Base-by-base conservation (phyloP, 2,113 vertebrate genomes). In the Oreochromis spilurus region DNA sequence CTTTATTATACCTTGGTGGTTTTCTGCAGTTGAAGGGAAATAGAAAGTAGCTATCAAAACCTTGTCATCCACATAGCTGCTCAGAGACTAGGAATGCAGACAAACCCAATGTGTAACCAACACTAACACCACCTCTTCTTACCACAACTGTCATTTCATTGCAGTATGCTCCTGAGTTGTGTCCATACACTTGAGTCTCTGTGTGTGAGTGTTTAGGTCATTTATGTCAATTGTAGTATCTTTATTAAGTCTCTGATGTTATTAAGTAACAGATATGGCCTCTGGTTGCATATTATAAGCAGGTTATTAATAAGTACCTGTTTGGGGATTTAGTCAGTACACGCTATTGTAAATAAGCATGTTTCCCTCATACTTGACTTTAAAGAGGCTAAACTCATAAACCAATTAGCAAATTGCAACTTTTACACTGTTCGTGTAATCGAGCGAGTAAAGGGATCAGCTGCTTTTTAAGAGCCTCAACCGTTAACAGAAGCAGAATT, bases 21-120 rank as follows among this genome's bases (percentile, higher is more conserved):
- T 86, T 54, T 88, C 62, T 89, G 87, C 54, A 75, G 80, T 88
- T 84, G 36, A 78, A 60, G 80, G 57, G 67, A 84, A 82, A 52
- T 36, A 79, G 89, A 91, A 90, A 92, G 88, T 31, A 70, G 84
- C 54, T 87, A 90, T 84, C 84, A 89, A n/a, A 36, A 36, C 80
- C 84, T 72, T 84, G 72, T 91, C 88, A 89, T 88, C 88, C 85
- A 84, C 77, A 58, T 82, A 57, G 50, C 72, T 84, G n/a, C 54
- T 55, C 34, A 82, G 53, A 81, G 24, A 60, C n/a, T 2, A 11
- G 87, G 87, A 90, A 89, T 90, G 82, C 13, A 81, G 45, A 86
- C 70, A 75, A 88, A 83, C 79, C 65, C 75, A 65, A 70, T 79
- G 55, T 45, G 72, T 77, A 77, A 70, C 86, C 40, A 86, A 54